These are phyloP conservation scores for Antennarius maculatus DNA, from an alignment of 2,797 vertebrate species.

Conservation along the genomic window DNA sequence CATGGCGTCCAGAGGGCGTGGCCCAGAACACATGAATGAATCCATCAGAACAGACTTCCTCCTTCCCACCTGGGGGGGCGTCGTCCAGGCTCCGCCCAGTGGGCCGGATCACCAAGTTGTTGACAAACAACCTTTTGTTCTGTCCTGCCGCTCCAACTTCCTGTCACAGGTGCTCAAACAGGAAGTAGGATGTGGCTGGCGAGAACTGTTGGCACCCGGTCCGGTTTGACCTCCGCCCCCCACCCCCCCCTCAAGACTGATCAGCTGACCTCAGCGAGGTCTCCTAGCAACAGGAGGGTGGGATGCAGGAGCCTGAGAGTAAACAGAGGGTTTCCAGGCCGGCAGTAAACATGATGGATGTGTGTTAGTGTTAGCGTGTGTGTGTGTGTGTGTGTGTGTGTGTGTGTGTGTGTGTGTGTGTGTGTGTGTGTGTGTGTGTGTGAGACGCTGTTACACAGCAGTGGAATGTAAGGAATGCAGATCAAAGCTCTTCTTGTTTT, in stretches of 20 bases:
- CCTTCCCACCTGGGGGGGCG: too few relatives aligned
- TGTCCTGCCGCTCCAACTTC: constrained; percentile 41
- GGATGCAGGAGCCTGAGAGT: neutral
- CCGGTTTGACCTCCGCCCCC: neutral
- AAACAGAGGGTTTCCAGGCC: constrained; percentile 15
- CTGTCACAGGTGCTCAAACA: constrained; percentile 33
- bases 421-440: neutral
- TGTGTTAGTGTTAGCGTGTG: constrained; percentile 24
- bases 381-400: constrained; percentile 11
- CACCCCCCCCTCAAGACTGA: neutral
- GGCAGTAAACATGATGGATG: constrained; percentile 36
- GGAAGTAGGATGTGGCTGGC: constrained; percentile 58
- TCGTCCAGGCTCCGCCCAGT: too few relatives aligned
- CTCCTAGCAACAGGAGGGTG: constrained; percentile 7
- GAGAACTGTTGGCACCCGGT: constrained; percentile 18
- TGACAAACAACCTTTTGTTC: constrained; percentile 6
- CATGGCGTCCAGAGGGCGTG: too few relatives aligned
- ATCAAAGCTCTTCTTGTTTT: too few relatives aligned
- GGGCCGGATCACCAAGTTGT: too few relatives aligned
- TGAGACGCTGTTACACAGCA: neutral
- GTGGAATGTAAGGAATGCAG: too few relatives aligned
- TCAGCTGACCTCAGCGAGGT: constrained; percentile 3
- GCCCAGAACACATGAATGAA: neutral
- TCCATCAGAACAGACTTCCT: too few relatives aligned
- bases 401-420: constrained; percentile 10